Conservation (phyloP, 2,113 vertebrate genomes). For the Steatornis caripensis region DNA sequence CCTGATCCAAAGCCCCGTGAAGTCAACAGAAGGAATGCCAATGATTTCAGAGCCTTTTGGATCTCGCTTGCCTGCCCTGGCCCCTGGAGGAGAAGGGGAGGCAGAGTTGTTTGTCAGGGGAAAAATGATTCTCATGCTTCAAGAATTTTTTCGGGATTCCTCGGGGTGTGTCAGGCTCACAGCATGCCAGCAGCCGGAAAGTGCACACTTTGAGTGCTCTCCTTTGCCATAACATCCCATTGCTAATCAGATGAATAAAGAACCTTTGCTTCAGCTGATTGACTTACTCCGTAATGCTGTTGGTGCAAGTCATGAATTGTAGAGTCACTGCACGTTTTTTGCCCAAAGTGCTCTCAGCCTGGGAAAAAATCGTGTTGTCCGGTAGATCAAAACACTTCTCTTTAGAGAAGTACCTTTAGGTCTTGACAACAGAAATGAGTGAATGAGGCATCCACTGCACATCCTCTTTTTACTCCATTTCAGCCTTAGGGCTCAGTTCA, state of each 20-base stretch:
- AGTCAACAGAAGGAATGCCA: not conserved
- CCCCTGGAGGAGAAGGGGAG: not conserved
- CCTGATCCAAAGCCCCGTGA: not conserved
- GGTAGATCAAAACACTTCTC: not conserved
- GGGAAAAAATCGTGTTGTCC: not conserved
- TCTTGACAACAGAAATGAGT: not conserved
- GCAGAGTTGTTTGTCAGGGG: not conserved
- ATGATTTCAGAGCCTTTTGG: not conserved
- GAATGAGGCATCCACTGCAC: not conserved
- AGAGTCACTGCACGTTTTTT: not conserved
- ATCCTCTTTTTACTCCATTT: not conserved
- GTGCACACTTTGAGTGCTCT: not conserved
- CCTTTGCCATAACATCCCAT: not conserved
- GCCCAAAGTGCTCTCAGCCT: not conserved
- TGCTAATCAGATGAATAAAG: not conserved
- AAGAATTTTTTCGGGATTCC: slow-evolving; percentile 49
- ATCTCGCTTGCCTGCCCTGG: not conserved
- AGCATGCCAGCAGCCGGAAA: slow-evolving; percentile 2
- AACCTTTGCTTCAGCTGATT: not conserved
- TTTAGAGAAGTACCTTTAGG: not conserved
- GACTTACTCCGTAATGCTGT: not conserved
- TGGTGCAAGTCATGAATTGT: not conserved
- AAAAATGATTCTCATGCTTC: not conserved
- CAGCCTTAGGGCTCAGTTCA: not conserved
- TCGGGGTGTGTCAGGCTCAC: not conserved